Evolutionary conservation across 2,888 invertebrate species (phyloP).

Genomic region (Epirrhoe alternata): DNA sequence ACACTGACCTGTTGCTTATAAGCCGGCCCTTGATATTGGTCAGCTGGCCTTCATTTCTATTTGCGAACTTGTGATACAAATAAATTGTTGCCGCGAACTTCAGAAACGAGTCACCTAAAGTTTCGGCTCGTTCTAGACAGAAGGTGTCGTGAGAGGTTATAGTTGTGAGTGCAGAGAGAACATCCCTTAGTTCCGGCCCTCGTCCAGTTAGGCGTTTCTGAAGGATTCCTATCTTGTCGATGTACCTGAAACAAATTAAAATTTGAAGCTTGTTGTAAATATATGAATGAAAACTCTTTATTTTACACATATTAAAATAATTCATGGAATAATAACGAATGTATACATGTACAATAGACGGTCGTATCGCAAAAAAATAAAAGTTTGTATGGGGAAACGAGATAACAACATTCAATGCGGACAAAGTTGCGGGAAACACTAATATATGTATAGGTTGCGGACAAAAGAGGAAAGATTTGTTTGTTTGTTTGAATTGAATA

Average conservation of each 20-base stretch:
- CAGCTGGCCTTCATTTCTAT: slow-evolving; percentile 91
- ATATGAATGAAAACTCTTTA: neutral
- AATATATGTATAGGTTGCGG: too few species aligned
- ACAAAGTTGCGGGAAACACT: too few species aligned
- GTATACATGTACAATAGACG: too few species aligned
- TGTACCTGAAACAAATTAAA: slow-evolving; percentile 56
- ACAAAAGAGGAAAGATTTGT: too few species aligned
- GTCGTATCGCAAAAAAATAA: too few species aligned
- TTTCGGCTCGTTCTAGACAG: slow-evolving; percentile 93
- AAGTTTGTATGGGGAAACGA: too few species aligned
- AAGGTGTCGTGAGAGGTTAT: slow-evolving; percentile 90
- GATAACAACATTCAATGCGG: too few species aligned
- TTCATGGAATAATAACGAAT: too few species aligned
- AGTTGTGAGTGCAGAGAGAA: slow-evolving; percentile 88
- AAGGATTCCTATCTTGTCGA: slow-evolving; percentile 63
- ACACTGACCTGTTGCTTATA: slow-evolving; percentile 88
- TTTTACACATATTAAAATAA: too few species aligned
- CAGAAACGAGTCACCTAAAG: slow-evolving; percentile 95
- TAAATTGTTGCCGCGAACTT: slow-evolving; percentile 91
- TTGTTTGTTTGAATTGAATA: too few species aligned
- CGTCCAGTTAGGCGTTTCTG: slow-evolving; percentile 45
- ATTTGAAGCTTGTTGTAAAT: neutral
- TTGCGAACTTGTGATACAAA: slow-evolving; percentile 88
- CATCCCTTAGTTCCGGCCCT: slow-evolving; percentile 79
- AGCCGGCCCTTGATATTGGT: slow-evolving; percentile 89